A percentile compares a stretch with the other conserved stretches of the same genome.
These are phyloP conservation scores for Halichondria panicea DNA, from an alignment of 37 sponge, comb jelly and placozoan species.

Conservation along the genomic window DNA sequence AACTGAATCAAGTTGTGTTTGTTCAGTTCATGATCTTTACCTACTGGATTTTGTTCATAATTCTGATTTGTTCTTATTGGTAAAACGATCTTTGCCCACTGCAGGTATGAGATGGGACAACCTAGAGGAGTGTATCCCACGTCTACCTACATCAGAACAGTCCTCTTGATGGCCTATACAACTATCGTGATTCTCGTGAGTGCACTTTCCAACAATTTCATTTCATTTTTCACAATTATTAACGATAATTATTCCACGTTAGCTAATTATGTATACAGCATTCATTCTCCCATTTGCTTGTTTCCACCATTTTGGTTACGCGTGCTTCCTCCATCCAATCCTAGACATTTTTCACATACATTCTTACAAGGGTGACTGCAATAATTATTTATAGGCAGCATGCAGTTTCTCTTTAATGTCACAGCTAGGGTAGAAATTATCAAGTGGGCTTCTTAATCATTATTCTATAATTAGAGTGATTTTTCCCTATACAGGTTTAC, in stretches of 20 bases:
- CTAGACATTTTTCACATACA: too few species aligned
- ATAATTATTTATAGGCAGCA: background rate
- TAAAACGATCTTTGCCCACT: background rate
- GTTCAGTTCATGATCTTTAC: background rate
- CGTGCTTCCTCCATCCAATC: too few species aligned
- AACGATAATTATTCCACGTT: too few species aligned
- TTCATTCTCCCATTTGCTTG: too few species aligned
- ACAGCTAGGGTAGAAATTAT: too few species aligned
- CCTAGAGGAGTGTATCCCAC: background rate
- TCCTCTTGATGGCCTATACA: constrained; percentile 20
- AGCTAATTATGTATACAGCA: too few species aligned
- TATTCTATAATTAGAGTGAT: background rate
- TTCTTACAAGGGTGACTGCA: too few species aligned
- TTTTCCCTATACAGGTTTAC: constrained; percentile 15
- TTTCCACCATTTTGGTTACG: too few species aligned
- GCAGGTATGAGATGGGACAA: constrained; percentile 46
- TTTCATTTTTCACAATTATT: too few species aligned
- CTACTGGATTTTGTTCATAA: background rate
- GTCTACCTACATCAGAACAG: constrained; percentile 18
- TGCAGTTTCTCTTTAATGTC: background rate
- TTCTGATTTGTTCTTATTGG: background rate
- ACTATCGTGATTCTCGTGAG: constrained; percentile 16
- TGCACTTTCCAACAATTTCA: too few species aligned
- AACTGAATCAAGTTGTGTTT: background rate
- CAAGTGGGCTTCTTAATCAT: too few species aligned